These are phyloP conservation scores for Calidris pugnax DNA, from an alignment of 2,113 vertebrate genomes.

Conservation along the genomic window DNA sequence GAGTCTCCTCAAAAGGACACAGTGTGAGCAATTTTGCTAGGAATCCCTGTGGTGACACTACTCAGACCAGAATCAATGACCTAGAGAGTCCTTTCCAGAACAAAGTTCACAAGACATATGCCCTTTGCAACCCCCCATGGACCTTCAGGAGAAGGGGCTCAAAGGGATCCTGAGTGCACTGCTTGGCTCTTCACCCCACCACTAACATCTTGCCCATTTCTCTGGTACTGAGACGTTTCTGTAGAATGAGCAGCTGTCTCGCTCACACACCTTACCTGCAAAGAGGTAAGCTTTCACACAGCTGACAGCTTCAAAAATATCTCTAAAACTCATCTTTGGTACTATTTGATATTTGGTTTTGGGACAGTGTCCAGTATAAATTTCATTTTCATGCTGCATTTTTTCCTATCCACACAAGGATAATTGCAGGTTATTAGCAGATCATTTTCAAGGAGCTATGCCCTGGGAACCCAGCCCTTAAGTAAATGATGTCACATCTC, in stretches of 20 bases:
- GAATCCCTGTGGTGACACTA: background rate
- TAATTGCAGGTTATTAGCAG: background rate
- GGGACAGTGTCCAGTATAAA: background rate
- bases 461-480: background rate
- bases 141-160: background rate
- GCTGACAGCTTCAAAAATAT: background rate
- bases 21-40: background rate
- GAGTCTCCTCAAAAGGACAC: background rate
- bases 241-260: background rate
- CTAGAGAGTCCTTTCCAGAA: background rate
- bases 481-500: background rate
- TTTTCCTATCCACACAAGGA: background rate
- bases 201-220: background rate
- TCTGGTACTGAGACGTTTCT: background rate
- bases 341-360: background rate
- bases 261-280: background rate
- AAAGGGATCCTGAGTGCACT: background rate
- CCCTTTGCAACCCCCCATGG: background rate
- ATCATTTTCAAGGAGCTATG: background rate
- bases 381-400: background rate
- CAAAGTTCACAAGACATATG: background rate
- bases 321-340: background rate
- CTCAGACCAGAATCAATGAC: fast-evolving
- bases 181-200: background rate
- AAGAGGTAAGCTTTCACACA: background rate